Evolutionary conservation across 2,113 vertebrate species (phyloP), one percentile per base, ranked within the genome.

Genomic region (Varanus salvator): DNA sequence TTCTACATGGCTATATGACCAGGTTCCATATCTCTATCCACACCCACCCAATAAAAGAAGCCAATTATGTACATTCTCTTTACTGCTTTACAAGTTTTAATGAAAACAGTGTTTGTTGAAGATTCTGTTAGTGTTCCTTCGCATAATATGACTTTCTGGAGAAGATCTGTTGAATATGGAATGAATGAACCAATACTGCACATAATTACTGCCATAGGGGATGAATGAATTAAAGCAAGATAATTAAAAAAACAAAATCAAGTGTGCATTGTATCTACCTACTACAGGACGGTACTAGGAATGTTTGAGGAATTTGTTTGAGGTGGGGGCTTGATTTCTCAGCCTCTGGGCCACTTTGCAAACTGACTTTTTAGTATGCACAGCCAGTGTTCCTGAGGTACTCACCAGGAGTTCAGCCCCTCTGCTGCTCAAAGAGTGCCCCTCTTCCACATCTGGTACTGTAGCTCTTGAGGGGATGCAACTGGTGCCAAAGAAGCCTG

Each of bases 41-140:
- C 25, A 48, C 3, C 38, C 60, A 21, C 82, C 64, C 4, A 81
- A 68, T 66, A 19, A 89, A 54, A 66, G 52, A 84, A 84, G 57
- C 57, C 72, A 77, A 66, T 84, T 89, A 66, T 68, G n/a, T 84
- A 52, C 84, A 31, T 52, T 89, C 38, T 84, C 54, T 76, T 64
- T 89, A n/a, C 60, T 54, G 1, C 44, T 52, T 72, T 31, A 66
- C 27, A 89, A 19, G 54, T 8, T 77, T 77, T 77, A 84, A 50
- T 77, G 72, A 77, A 68, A 68, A 76, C 48, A 1, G 2, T 68
- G 57, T 52, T 75, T 66, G 77, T 50, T 77, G 72, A 89, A 76
- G 57, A 38, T 6, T 48, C 80, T 75, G 52, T 66, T 89, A 84
- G n/a, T 84, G 31, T 68, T 89, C n/a, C 72, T 77, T 77, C 77